Base-by-base conservation (phyloP, 2,797 vertebrate genomes). In the Schizopygopsis pylzovi region DNA sequence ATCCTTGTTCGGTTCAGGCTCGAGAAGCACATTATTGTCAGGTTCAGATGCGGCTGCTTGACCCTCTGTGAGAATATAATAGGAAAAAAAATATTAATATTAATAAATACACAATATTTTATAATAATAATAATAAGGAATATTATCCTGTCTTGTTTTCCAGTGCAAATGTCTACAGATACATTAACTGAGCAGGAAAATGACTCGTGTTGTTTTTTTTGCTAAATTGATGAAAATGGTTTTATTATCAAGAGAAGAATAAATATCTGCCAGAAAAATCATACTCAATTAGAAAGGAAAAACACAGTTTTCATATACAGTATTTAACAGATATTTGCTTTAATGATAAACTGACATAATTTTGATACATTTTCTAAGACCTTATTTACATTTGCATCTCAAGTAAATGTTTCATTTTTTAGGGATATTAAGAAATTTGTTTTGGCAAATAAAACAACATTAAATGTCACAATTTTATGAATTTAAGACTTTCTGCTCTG, bases 21-120 rank as follows among this genome's bases (percentile, higher is more conserved):
- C 56, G 47, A 52, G 54, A 20, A 37, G 22, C 43, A 81, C 20
- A 56, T 22, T 61, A 25, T 80, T 80, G 49, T 52, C 68, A 65
- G 22, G 20, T 9, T 81, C 78, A 43, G 33, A 52, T 52, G 12
- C 12, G 10, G 11, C 83, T 59, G 12, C 7, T 81, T 73, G 68
- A 75, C 43, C 52, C 4, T 79, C 84, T 85, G 68, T 41, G 45
- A 65, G 15, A 73, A 80, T 33, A 54, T 41, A 59, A 43, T 7
- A 10, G 12, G 4, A n/a, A 10, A 54, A 13, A 43, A 33, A 13
- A 28, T 28, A 28, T 28, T 10, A 49, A 49, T 28, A 49, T 75
- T 20, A 18, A 20, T 4, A 28, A 75, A 20, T 18, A 52, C 45
- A 52, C 16, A 49, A 28, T n/a, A 6, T 41, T 12, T 70, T 18